Evolutionary conservation across 2,113 vertebrate genomes (phyloP).

Genomic region (Nestor notabilis): DNA sequence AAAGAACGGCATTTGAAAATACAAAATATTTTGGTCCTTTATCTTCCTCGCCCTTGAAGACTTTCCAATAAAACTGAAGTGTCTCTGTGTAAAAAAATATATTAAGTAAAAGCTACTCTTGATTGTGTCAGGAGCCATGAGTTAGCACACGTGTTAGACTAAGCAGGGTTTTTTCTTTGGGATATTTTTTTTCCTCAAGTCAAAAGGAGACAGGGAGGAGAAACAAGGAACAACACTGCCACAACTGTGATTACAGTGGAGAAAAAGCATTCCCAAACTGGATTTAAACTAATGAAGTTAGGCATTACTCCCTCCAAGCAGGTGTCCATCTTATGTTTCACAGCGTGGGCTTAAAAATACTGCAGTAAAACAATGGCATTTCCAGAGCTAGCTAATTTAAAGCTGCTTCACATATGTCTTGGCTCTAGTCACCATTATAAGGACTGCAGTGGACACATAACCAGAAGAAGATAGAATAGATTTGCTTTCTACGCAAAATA

Average conservation of each 20-base stretch:
- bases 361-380: not conserved
- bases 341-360: not conserved
- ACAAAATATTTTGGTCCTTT: not conserved
- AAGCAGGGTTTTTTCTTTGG: not conserved
- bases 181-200: not conserved
- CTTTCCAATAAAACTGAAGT: not conserved
- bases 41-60: not conserved
- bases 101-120: not conserved
- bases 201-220: not conserved
- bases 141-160: not conserved
- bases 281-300: conserved; percentile 2
- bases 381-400: not conserved
- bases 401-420: not conserved
- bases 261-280: not conserved
- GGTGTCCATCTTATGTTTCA: not conserved
- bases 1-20: not conserved
- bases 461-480: not conserved
- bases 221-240: not conserved
- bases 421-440: not conserved
- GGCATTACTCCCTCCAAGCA: not conserved
- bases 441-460: not conserved
- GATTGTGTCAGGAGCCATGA: not conserved
- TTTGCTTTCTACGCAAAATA: conserved; percentile 45
- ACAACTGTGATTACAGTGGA: not conserved
- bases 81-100: not conserved